A percentile compares a stretch with the other conserved stretches of the same genome.
These are phyloP conservation scores for Deroptyus accipitrinus DNA, from an alignment of 2,113 vertebrate species.

Conservation along the genomic window DNA sequence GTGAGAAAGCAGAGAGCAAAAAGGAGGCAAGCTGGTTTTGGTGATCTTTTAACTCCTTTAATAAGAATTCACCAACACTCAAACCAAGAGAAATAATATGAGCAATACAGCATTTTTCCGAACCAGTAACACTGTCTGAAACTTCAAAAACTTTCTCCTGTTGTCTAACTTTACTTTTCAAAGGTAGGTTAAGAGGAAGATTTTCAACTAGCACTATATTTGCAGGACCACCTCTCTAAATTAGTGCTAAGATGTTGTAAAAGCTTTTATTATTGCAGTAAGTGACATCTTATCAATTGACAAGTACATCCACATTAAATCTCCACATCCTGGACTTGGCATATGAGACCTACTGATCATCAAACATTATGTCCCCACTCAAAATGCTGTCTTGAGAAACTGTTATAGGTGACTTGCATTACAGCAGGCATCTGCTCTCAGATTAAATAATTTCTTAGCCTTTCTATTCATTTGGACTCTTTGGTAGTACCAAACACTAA, in stretches of 20 bases:
- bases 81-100: not conserved
- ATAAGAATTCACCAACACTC: not conserved
- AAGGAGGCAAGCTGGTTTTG: not conserved
- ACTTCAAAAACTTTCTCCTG: not conserved
- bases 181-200: not conserved
- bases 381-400: not conserved
- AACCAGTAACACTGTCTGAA: not conserved
- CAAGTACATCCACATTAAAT: not conserved
- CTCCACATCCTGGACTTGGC: not conserved
- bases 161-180: not conserved
- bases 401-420: not conserved
- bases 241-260: not conserved
- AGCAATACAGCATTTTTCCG: not conserved
- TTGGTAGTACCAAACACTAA: not conserved
- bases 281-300: not conserved
- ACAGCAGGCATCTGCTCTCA: not conserved
- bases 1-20: not conserved
- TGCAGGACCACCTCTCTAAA: not conserved
- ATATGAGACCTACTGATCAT: not conserved
- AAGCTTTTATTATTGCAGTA: not conserved
- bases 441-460: constrained; percentile 3
- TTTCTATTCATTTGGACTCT: constrained; percentile 29
- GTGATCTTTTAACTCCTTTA: not conserved
- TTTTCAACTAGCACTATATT: not conserved
- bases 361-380: not conserved